Base-by-base conservation (phyloP, 2,113 vertebrate species). In the Alligator sinensis region DNA sequence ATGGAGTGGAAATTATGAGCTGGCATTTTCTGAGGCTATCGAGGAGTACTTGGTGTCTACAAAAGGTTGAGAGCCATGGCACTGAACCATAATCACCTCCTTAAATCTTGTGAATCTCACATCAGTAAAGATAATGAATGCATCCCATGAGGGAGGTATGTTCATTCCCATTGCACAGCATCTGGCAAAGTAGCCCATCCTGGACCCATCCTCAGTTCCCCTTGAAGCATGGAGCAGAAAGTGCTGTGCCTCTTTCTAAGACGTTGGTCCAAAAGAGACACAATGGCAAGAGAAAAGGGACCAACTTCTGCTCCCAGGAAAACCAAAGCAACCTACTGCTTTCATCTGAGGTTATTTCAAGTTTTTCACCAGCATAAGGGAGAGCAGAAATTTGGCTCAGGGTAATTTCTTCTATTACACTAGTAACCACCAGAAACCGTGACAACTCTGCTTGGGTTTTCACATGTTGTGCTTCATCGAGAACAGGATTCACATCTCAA, bases 371-470 rank as follows among this genome's bases (percentile, higher is more conserved):
- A 11, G 2, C 47, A 47, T 25, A 85, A 64, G 64, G 59, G 27
- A 80, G 55, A 88, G 11, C 0, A 6, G 21, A 24, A 88, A 22
- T 68, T 87, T 4, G 74, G 30, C 87, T 86, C 76, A 88, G 82
- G 3, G 79, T 61, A 59, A 22, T 77, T 38, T 85, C 94, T 97
- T 96, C 83, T 88, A 18, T 74, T 68, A 78, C 72, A 91, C 92
- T 91, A 11, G 16, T 57, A 92, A 91, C 63, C 15, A 30, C 19
- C 17, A 47, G n/a, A 92, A 88, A 79, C 55, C 30, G 28, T 77
- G 77, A 77, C 77, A 34, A 77, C 22, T 55, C 27, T 47, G 47
- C 47, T 47, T 9, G 47, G 47, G 47, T 86, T 76, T 80, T 85
- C 60, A 68, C 61, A 24, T 57, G 38, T 68, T 55, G 2, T 28